phyloP scores from a whole-genome alignment of 2,797 vertebrate genomes.

The Delichon dasypus region DNA sequence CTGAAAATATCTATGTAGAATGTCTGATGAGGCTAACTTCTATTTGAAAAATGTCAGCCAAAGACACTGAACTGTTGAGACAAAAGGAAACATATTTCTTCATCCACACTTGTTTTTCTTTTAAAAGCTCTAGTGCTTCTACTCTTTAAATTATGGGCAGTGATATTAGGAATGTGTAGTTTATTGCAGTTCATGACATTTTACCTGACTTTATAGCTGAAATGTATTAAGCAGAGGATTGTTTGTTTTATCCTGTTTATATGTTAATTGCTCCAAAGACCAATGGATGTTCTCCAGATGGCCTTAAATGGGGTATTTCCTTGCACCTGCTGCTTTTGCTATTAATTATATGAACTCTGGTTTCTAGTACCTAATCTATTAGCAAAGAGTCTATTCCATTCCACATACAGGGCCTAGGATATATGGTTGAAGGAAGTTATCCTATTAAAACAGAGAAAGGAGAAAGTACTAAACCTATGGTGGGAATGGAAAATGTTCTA shows the following conservation, averaged over 20 bases:
- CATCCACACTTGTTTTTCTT: neutral
- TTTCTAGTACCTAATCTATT: neutral
- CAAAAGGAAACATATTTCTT: constrained; percentile 4
- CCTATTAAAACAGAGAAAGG: constrained; percentile 1
- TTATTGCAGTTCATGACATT: neutral
- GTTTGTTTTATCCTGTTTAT: neutral
- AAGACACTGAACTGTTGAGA: neutral
- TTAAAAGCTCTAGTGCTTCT: neutral
- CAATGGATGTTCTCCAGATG: neutral
- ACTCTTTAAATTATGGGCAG: neutral
- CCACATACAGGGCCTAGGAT: neutral
- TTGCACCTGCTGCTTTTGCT: neutral
- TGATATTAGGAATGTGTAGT: neutral
- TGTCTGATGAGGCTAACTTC: neutral
- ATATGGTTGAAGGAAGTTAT: neutral
- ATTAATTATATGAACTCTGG: neutral
- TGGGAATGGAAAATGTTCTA: constrained; percentile 4
- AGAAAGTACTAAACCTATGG: neutral
- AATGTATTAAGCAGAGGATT: neutral
- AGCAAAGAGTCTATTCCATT: neutral
- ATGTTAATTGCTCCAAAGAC: neutral
- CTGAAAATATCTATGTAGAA: neutral
- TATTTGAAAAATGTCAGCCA: neutral
- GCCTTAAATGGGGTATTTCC: neutral
- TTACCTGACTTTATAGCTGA: neutral